Conservation (phyloP, 2,888 invertebrate genomes). For the Ceratothoa steindachneri region DNA sequence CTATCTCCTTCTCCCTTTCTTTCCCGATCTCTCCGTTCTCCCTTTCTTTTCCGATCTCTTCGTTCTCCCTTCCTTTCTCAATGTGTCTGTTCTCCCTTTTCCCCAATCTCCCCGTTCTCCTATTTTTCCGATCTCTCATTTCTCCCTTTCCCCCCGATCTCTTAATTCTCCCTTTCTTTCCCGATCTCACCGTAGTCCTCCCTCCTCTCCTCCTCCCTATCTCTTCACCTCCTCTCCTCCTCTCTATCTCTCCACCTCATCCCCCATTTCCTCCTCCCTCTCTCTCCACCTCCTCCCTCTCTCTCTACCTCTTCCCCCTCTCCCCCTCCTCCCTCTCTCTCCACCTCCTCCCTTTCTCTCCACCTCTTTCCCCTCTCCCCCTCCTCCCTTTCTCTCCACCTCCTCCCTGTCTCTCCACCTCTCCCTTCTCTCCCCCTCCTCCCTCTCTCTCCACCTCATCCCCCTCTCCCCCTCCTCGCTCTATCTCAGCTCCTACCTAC, state of each 20-base stretch:
- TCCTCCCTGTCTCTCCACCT: too few species aligned
- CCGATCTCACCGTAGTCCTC: neutral
- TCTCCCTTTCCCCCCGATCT: too few species aligned
- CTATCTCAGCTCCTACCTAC: too few species aligned
- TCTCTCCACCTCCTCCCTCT: neutral
- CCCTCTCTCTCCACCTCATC: neutral
- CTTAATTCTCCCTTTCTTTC: neutral
- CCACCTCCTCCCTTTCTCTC: neutral
- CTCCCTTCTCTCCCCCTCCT: neutral
- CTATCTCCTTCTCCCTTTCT: too few species aligned
- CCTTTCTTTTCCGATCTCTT: too few species aligned
- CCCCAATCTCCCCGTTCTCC: too few species aligned
- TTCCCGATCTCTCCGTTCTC: too few species aligned
- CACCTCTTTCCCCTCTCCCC: neutral
- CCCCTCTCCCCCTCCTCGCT: too few species aligned
- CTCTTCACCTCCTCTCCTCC: neutral
- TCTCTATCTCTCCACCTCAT: neutral
- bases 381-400: neutral
- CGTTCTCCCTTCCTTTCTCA: too few species aligned
- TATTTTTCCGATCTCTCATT: too few species aligned
- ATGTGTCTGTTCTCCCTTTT: too few species aligned
- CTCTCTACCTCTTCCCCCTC: neutral
- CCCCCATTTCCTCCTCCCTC: neutral
- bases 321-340: neutral
- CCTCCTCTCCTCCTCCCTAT: neutral